Evolutionary conservation across 1,140 invertebrate genomes (phyloP).

Genomic region (Aricia agestis): DNA sequence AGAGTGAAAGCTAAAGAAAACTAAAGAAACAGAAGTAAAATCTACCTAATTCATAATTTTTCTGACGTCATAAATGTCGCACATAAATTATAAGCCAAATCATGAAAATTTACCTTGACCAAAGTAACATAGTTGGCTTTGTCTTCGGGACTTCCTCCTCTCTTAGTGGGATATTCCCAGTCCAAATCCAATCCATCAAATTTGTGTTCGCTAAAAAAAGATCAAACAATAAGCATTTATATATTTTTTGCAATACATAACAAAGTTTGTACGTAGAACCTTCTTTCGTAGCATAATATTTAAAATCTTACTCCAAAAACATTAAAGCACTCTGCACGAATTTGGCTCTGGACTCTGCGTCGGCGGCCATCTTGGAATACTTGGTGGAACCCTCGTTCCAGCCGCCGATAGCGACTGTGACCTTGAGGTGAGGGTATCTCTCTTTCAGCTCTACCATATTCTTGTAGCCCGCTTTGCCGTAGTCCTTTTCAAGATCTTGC

Average conservation of each 20-base stretch:
- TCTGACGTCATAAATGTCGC: no score
- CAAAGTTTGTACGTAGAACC: no score
- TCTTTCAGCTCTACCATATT: conserved; percentile 81
- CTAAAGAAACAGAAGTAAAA: no score
- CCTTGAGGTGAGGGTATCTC: conserved; percentile 84
- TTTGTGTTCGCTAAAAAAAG: conserved; percentile 79
- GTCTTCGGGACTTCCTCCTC: conserved; percentile 84
- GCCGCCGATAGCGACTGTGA: conserved; percentile 89
- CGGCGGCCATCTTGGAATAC: conserved; percentile 85
- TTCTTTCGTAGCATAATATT: neutral
- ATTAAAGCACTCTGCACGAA: conserved; percentile 81
- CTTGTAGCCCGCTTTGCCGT: conserved; percentile 84
- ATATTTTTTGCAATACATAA: no score
- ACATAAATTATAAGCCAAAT: no score
- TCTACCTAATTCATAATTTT: no score
- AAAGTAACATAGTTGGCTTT: conserved; percentile 86
- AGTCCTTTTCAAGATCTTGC: conserved; percentile 85
- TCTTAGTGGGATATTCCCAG: conserved; percentile 88
- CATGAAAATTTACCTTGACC: conserved; percentile 78
- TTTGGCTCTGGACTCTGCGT: conserved; percentile 72
- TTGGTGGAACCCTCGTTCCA: conserved; percentile 92
- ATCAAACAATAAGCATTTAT: no score
- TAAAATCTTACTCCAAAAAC: conserved; percentile 78
- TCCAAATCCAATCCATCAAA: conserved; percentile 92
- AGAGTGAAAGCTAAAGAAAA: no score